Conservation (phyloP, 2,113 vertebrate genomes). For the Pandion haliaetus region DNA sequence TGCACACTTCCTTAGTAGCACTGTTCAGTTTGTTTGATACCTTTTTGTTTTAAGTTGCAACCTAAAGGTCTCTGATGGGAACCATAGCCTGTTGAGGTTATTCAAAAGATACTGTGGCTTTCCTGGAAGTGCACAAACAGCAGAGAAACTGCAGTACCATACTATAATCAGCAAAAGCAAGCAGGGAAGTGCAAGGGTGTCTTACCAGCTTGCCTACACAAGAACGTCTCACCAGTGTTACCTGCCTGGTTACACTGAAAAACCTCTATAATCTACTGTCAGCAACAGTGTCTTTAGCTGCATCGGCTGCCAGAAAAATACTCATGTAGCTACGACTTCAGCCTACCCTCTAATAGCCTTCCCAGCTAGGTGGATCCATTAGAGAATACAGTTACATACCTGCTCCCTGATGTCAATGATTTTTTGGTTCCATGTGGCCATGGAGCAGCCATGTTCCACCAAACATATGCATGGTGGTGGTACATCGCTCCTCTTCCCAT, state of each 20-base stretch:
- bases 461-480: neutral
- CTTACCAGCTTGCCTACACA: neutral
- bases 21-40: neutral
- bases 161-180: neutral
- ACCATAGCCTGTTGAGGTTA: neutral
- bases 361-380: neutral
- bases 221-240: neutral
- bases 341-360: neutral
- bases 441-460: neutral
- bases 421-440: neutral
- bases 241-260: neutral
- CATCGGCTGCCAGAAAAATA: neutral
- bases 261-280: neutral
- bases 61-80: neutral
- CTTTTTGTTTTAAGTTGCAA: neutral
- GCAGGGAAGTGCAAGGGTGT: neutral
- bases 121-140: neutral
- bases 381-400: neutral
- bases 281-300: neutral
- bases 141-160: neutral
- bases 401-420: neutral
- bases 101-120: neutral
- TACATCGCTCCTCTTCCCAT: neutral
- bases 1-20: accelerated
- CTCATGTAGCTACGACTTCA: accelerated